phyloP scores from a whole-genome alignment of 1,140 invertebrate genomes.

The Platyscapa corneri region DNA sequence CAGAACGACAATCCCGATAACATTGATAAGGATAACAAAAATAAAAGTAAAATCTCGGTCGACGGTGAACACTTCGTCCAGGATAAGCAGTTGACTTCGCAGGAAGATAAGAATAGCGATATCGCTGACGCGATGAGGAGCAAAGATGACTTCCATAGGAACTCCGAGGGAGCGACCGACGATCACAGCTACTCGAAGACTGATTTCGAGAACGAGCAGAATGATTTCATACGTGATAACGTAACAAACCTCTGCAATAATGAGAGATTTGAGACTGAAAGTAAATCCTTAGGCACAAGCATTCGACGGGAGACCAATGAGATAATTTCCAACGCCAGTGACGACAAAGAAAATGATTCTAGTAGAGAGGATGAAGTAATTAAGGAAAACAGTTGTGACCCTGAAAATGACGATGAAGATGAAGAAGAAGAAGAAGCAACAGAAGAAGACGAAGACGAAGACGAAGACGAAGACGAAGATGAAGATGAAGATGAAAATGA shows the following conservation, averaged over 20 bases:
- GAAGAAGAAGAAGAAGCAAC: not conserved
- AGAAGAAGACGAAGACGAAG: slow-evolving; percentile 22
- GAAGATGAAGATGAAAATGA: slow-evolving; percentile 3
- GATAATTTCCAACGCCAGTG: not conserved
- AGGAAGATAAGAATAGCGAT: slow-evolving; percentile 18
- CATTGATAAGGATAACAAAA: slow-evolving; percentile 46
- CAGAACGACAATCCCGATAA: slow-evolving; percentile 45
- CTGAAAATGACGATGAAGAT: slow-evolving; percentile 27
- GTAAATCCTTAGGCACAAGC: not conserved
- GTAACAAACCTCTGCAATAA: slow-evolving; percentile 1
- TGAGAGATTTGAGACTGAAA: slow-evolving; percentile 51
- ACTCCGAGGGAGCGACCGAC: slow-evolving; percentile 23
- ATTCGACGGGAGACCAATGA: not conserved
- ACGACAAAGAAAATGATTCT: not conserved
- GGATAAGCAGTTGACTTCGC: slow-evolving; percentile 21
- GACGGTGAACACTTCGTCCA: slow-evolving; percentile 40
- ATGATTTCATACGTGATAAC: not conserved
- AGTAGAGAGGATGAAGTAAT: not conserved
- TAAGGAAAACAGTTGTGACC: slow-evolving; percentile 33
- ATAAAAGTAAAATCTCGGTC: slow-evolving; percentile 4
- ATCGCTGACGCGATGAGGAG: slow-evolving; percentile 13
- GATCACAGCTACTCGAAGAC: slow-evolving; percentile 21
- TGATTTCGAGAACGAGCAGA: slow-evolving; percentile 24
- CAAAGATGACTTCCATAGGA: slow-evolving; percentile 24
- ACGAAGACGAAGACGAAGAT: not conserved